Percentiles rank a stretch among this genome's conserved stretches.
Conservation (phyloP, 2,797 vertebrate genomes). For the Clarias pachynema region DNA sequence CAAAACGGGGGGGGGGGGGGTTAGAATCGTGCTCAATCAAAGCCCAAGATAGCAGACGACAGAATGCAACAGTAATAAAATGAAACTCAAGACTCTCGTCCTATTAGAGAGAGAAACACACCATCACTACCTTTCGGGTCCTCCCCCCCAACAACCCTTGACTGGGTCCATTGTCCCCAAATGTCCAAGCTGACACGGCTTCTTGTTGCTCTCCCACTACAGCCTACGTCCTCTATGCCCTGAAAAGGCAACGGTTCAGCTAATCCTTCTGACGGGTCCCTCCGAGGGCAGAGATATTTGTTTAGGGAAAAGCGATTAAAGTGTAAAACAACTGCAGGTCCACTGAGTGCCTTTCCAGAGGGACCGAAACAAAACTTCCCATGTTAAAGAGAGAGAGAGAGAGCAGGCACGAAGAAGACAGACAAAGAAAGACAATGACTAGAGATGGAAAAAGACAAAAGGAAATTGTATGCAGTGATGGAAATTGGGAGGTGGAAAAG, state of each 20-base stretch:
- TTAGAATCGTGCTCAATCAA: conserved; percentile 13
- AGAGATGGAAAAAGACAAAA: background rate
- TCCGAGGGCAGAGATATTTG: conserved; percentile 50
- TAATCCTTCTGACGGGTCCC: conserved; percentile 53
- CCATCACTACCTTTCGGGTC: conserved; percentile 26
- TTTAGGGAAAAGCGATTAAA: conserved; percentile 56
- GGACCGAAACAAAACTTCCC: conserved; percentile 44
- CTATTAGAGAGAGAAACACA: conserved; percentile 15
- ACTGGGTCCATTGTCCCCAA: conserved; percentile 33
- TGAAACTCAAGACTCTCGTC: conserved; percentile 34
- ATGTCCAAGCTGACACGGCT: conserved; percentile 13
- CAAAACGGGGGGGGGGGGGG: conserved; percentile 44
- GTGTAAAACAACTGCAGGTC: conserved; percentile 44
- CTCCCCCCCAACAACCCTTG: conserved; percentile 14
- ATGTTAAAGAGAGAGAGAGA: background rate
- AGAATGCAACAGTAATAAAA: conserved; percentile 55
- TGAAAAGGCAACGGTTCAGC: conserved; percentile 1
- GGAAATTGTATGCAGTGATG: background rate
- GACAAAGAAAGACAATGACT: conserved; percentile 14
- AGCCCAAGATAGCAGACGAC: conserved; percentile 34
- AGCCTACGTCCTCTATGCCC: background rate
- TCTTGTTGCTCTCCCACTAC: background rate
- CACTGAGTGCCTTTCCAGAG: conserved; percentile 35
- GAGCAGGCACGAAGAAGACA: background rate
- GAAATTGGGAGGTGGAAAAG: conserved; percentile 21